Conservation (phyloP, 2,888 invertebrate genomes). For the Syrista parreyssii region DNA sequence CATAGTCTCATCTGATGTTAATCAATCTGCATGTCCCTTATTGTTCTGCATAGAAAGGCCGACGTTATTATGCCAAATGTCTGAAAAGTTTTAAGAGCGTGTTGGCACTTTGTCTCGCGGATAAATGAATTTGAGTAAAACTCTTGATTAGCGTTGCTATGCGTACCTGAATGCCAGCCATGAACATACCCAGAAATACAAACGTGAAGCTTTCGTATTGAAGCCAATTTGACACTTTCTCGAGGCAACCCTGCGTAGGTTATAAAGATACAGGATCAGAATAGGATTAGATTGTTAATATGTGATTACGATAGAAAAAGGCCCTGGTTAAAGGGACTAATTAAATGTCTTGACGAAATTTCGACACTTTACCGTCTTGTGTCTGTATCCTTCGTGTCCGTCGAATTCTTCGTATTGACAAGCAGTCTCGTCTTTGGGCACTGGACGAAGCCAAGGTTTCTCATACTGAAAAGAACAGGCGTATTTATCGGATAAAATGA, state of each 20-base stretch:
- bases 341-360: neutral
- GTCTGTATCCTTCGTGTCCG: slow-evolving; percentile 55
- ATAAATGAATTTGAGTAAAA: neutral
- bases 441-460: slow-evolving; percentile 59
- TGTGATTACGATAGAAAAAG: neutral
- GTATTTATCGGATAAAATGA: neutral
- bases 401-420: slow-evolving; percentile 50
- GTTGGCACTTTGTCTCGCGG: too few species aligned
- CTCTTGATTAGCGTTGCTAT: neutral
- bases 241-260: slow-evolving; percentile 65
- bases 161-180: slow-evolving; percentile 57
- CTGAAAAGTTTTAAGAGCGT: slow-evolving; percentile 32
- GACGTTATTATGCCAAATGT: slow-evolving; percentile 53
- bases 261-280: neutral
- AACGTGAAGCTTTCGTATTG: slow-evolving; percentile 64
- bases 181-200: slow-evolving; percentile 64
- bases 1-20: slow-evolving; percentile 2
- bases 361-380: slow-evolving; percentile 52
- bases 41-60: slow-evolving; percentile 52
- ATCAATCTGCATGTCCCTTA: slow-evolving; percentile 46
- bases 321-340: too few species aligned
- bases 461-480: slow-evolving; percentile 48
- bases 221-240: slow-evolving; percentile 64
- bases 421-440: slow-evolving; percentile 54
- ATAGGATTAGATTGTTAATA: neutral